Evolutionary conservation across 2,888 invertebrate genomes (phyloP).

Genomic region (Pimpla rufipes): DNA sequence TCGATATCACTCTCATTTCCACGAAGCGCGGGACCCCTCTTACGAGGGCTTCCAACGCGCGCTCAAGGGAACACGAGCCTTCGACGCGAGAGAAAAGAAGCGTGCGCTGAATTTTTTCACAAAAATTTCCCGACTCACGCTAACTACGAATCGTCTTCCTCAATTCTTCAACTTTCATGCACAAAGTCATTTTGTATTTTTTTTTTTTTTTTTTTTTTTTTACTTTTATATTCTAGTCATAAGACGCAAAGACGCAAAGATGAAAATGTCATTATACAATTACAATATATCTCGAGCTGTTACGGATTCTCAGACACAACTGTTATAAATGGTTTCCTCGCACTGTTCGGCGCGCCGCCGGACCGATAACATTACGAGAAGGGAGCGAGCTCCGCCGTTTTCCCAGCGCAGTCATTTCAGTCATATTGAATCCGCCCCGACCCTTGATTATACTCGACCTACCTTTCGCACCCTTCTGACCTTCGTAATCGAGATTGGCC

Average conservation of each 20-base stretch:
- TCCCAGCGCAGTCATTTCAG: conserved; percentile 21
- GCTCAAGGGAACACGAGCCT: not conserved
- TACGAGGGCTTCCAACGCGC: conserved; percentile 40
- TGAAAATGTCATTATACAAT: too few species aligned
- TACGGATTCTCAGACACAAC: conserved; percentile 7
- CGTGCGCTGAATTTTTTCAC: conserved; percentile 48
- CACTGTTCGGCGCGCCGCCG: not conserved
- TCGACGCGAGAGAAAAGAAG: conserved; percentile 38
- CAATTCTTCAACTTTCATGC: not conserved
- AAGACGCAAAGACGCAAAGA: too few species aligned
- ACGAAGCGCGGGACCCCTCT: conserved; percentile 61
- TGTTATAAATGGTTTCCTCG: too few species aligned
- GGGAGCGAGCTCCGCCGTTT: conserved; percentile 34
- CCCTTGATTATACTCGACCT: conserved; percentile 53
- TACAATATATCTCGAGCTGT: too few species aligned
- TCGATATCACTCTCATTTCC: conserved; percentile 81
- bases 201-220: too few species aligned
- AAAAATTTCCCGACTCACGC: conserved; percentile 35
- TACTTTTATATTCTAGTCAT: too few species aligned
- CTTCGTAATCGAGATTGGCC: conserved; percentile 71
- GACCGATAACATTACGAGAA: conserved; percentile 58
- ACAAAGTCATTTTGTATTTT: not conserved
- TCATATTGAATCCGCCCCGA: conserved; percentile 67
- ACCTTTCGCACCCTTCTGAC: conserved; percentile 60
- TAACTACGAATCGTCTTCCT: not conserved